Base-by-base conservation (phyloP, 2,888 invertebrate genomes). In the Acanthosepion esculentum region DNA sequence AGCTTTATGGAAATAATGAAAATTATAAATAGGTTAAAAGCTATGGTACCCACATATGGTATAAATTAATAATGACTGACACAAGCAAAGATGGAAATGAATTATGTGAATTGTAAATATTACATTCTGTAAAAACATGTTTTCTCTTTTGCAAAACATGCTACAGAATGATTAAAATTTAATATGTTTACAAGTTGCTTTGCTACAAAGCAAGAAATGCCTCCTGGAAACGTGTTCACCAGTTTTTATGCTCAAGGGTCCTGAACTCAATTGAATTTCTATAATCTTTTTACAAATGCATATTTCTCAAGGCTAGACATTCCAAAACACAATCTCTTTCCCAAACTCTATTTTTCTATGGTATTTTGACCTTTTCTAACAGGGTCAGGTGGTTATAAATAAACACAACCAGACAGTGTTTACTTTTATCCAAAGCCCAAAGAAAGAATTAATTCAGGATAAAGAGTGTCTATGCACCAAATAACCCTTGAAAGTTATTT, bases 191-290 rank as follows among this genome's bases (percentile, higher is more conserved):
- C n/a, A 78, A 78, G 23, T 78, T 78, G n/a, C 12, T 78, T 78
- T 78, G 15, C 18, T 78, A 78, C 78, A n/a, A 78, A 78, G 78
- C n/a, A 15, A 78, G 78, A 78, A 78, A 78, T 78, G 78, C n/a
- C 78, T n/a, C 33, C n/a, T 33, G n/a, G n/a, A 33, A 78, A 78
- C 78, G 15, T 78, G 10, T 78, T 78, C 78, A 78, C 78, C 33
- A 18, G n/a, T n/a, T 78, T 78, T 78, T 78, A 78, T 78, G 78
- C 78, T 78, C 78, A 78, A 33, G 78, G 78, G 78, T n/a, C 78
- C 33, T 78, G 78, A 78, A 78, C 78, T 78, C 78, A n/a, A 78
- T 78, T 78, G 78, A 78, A 78, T 78, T 78, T 78, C 78, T 78
- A 33, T 78, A 78, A 78, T 78, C 78, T 78, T 78, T 78, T 78